Percentiles rank a stretch among this genome's conserved stretches.
Evolutionary conservation across 2,113 vertebrate species (phyloP).

Genomic region (Hylia prasina): DNA sequence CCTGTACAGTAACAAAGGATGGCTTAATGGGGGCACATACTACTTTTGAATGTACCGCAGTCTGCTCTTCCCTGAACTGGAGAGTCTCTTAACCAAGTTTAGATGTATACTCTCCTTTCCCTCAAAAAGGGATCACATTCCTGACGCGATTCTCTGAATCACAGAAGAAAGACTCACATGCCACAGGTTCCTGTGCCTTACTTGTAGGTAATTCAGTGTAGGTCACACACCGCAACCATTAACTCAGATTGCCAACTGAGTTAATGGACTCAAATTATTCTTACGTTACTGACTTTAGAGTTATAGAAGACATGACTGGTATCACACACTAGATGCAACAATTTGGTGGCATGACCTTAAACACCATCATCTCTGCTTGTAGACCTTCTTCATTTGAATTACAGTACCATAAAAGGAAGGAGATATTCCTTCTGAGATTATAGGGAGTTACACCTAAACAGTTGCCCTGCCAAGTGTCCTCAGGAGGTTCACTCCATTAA

Average conservation of each 20-base stretch:
- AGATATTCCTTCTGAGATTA: not conserved
- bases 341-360: not conserved
- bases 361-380: not conserved
- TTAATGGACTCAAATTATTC: not conserved
- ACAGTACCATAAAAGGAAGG: not conserved
- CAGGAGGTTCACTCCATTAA: not conserved
- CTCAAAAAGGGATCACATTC: not conserved
- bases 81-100: not conserved
- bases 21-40: constrained; percentile 17
- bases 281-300: not conserved
- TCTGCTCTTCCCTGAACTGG: not conserved
- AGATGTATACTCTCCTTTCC: not conserved
- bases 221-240: not conserved
- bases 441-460: not conserved
- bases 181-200: not conserved
- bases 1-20: not conserved
- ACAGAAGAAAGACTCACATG: not conserved
- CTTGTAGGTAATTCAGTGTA: not conserved
- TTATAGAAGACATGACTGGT: not conserved
- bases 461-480: not conserved
- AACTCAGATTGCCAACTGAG: not conserved
- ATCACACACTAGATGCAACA: not conserved
- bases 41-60: not conserved
- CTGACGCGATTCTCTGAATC: not conserved
- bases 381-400: not conserved